These are phyloP conservation scores for Myripristis jacobus DNA, from an alignment of 2,797 vertebrate species.

Conservation along the genomic window DNA sequence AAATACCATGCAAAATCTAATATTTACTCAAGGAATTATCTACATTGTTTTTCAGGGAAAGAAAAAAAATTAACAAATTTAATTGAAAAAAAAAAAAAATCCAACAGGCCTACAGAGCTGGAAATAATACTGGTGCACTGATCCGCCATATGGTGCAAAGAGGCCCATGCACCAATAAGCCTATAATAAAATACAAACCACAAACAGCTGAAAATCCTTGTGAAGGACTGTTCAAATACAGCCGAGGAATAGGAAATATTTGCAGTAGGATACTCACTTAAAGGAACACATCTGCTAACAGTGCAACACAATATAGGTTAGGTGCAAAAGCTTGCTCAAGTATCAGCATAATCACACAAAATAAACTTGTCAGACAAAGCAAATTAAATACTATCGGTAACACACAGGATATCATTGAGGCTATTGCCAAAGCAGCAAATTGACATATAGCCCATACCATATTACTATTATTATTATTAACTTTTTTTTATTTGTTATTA, in stretches of 20 bases:
- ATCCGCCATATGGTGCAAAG: neutral
- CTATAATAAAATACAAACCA: constrained; percentile 1
- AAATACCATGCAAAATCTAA: neutral
- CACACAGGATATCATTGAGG: too few relatives aligned
- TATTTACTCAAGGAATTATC: constrained; percentile 10
- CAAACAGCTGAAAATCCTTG: neutral
- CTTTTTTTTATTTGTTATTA: too few relatives aligned
- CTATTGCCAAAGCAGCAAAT: too few relatives aligned
- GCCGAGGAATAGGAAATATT: neutral
- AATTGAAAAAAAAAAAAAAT: neutral
- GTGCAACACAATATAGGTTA: neutral
- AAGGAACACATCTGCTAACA: neutral
- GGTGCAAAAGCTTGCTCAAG: too few relatives aligned
- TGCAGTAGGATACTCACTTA: neutral
- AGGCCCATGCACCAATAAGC: neutral
- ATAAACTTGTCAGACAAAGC: too few relatives aligned
- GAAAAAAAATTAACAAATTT: neutral
- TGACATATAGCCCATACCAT: too few relatives aligned
- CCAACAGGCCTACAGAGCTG: neutral
- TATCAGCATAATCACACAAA: too few relatives aligned
- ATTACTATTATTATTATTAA: too few relatives aligned
- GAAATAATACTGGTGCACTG: neutral
- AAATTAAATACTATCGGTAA: too few relatives aligned
- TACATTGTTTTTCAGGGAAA: neutral
- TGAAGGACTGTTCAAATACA: constrained; percentile 2